Percentiles rank a stretch among this genome's conserved stretches.
Conservation (phyloP, 2,888 invertebrate species). For the Tyria jacobaeae region DNA sequence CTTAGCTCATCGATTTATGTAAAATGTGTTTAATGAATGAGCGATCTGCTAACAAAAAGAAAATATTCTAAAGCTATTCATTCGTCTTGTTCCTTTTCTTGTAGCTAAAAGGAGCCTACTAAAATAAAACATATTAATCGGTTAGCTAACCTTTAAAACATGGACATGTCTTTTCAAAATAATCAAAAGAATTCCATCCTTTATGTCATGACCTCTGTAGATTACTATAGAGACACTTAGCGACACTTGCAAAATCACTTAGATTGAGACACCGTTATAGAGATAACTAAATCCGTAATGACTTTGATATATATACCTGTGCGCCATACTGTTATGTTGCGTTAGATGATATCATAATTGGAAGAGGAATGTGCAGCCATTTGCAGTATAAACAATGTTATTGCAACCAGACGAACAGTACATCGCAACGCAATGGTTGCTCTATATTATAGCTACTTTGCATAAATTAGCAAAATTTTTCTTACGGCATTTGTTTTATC, state of each 20-base stretch:
- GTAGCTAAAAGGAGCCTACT: too few species aligned
- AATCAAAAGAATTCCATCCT: background rate
- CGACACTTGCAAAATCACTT: conserved; percentile 23
- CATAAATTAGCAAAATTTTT: background rate
- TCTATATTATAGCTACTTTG: too few species aligned
- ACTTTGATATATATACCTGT: conserved; percentile 40
- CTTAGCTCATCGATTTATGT: conserved; percentile 3
- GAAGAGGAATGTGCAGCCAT: conserved; percentile 28
- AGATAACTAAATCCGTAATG: conserved; percentile 53
- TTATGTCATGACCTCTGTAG: background rate
- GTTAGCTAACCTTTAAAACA: too few species aligned
- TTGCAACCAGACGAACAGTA: conserved; percentile 1
- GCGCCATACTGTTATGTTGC: conserved; percentile 36
- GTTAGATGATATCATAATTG: conserved; percentile 53
- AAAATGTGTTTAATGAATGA: conserved; percentile 3
- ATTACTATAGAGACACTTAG: conserved; percentile 14
- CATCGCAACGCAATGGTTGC: background rate
- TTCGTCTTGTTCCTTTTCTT: background rate
- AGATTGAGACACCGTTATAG: conserved; percentile 44
- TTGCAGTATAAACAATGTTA: conserved; percentile 6
- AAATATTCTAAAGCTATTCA: background rate
- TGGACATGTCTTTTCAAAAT: too few species aligned
- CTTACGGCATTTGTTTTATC: background rate
- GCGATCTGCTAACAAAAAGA: background rate
- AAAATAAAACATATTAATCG: too few species aligned